Conservation (phyloP, 2,113 vertebrate species). For the Cygnus atratus region DNA sequence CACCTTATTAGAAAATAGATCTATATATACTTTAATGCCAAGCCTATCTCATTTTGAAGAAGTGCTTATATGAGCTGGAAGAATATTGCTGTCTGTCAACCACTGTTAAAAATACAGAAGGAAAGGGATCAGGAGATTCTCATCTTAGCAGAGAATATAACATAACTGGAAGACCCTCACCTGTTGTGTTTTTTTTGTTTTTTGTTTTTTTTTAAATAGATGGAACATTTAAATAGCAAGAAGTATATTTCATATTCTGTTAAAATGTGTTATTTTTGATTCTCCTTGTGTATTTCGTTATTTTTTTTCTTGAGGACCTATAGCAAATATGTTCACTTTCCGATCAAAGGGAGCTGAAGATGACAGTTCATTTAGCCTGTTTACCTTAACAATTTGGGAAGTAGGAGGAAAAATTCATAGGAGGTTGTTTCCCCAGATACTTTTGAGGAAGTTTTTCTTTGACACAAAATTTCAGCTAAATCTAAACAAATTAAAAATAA, state of each 20-base stretch:
- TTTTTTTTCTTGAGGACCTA: neutral
- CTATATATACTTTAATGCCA: neutral
- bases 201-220: neutral
- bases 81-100: neutral
- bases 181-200: no score
- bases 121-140: neutral
- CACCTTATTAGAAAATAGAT: neutral
- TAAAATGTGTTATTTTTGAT: neutral
- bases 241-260: neutral
- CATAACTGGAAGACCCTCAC: neutral
- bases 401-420: neutral
- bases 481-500: neutral
- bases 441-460: neutral
- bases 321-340: neutral
- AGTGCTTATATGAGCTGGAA: neutral
- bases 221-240: neutral
- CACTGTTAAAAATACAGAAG: neutral
- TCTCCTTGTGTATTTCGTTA: neutral
- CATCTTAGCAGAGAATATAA: neutral
- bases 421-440: neutral
- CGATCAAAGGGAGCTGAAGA: neutral
- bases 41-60: neutral
- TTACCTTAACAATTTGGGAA: neutral
- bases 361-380: neutral
- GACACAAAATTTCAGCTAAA: neutral